phyloP scores from a whole-genome alignment of 2,113 vertebrate species.

The Vombatus ursinus region DNA sequence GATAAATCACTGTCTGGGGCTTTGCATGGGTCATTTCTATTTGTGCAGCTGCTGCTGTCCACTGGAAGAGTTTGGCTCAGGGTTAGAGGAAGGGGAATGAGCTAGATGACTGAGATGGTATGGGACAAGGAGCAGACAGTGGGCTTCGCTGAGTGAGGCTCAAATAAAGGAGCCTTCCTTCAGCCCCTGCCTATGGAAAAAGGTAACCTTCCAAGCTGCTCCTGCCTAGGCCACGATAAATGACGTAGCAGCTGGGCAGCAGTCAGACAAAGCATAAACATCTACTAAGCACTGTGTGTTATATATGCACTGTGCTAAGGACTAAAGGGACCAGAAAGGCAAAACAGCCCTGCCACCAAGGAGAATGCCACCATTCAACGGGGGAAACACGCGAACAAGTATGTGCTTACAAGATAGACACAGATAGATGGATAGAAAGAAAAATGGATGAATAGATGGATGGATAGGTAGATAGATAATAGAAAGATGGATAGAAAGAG shows the following conservation, averaged over 20 bases:
- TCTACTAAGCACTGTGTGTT: not conserved
- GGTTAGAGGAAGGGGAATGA: constrained; percentile 5
- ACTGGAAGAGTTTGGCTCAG: not conserved
- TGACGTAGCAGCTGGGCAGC: not conserved
- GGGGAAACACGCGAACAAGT: no score
- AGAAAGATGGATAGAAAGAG: no score
- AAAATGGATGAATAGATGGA: no score
- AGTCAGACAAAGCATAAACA: not conserved
- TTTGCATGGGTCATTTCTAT: constrained; percentile 20
- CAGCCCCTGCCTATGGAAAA: not conserved
- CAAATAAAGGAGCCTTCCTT: not conserved
- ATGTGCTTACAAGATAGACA: no score
- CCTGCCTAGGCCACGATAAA: not conserved
- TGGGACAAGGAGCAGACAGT: not conserved
- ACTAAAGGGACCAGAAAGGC: no score
- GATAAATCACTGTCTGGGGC: not conserved
- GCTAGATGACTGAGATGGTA: not conserved
- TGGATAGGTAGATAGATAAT: no score
- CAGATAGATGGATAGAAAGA: no score
- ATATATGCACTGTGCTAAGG: no score
- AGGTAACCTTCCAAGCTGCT: not conserved
- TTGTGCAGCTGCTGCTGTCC: constrained; percentile 61
- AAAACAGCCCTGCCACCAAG: no score
- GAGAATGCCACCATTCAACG: no score
- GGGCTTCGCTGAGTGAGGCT: constrained; percentile 44